A percentile compares a stretch with the other conserved stretches of the same genome.
These are phyloP conservation scores for Catostylus mosaicus DNA, from an alignment of 30 jellyfish, hydroid and myxozoan genomes.

Conservation along the genomic window DNA sequence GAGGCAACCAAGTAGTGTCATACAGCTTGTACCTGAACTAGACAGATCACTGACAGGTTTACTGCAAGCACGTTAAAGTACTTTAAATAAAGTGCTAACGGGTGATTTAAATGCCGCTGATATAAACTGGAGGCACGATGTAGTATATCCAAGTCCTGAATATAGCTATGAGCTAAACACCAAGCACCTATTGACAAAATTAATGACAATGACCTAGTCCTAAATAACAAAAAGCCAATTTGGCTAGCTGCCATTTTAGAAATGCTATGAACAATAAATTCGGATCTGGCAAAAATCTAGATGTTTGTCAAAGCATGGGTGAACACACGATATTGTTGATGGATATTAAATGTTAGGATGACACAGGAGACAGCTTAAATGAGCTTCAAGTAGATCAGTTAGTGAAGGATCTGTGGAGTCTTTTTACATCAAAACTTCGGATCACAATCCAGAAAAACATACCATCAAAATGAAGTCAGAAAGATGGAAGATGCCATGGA, in stretches of 20 bases:
- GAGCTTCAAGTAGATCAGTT: constrained; percentile 18
- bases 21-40: neutral
- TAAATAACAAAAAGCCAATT: constrained; percentile 20
- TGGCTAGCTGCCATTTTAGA: constrained; percentile 25
- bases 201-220: constrained; percentile 28
- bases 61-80: neutral
- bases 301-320: too few species aligned
- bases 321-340: too few species aligned
- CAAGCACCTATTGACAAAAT: constrained; percentile 9
- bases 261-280: constrained; percentile 29
- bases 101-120: neutral
- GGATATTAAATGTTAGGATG: too few species aligned
- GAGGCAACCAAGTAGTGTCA: neutral
- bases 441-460: too few species aligned
- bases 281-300: too few species aligned
- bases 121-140: constrained; percentile 15
- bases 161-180: constrained; percentile 41
- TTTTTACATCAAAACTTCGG: too few species aligned
- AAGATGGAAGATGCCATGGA: constrained; percentile 35
- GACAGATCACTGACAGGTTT: neutral
- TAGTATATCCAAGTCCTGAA: constrained; percentile 38
- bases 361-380: neutral
- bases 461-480: too few species aligned
- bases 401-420: too few species aligned
- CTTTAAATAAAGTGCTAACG: neutral